Evolutionary conservation across 2,888 invertebrate species (phyloP), one percentile per base, ranked within the genome.

Genomic region (Heterodera filipjevi): DNA sequence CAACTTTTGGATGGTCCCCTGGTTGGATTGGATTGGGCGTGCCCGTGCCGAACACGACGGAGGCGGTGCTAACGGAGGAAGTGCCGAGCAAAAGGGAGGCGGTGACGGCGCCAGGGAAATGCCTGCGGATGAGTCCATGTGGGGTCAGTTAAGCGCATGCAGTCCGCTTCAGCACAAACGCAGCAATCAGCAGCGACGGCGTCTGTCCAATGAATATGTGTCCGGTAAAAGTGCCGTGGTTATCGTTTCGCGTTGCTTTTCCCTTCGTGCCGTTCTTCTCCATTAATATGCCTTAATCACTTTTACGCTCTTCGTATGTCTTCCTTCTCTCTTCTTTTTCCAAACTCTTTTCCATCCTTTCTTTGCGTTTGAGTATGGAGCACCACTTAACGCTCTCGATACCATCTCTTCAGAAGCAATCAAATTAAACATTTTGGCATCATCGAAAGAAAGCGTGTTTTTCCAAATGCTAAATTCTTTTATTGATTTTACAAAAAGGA

Each of bases 1-100:
- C 77, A 87, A 87, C 82, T 81, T 86, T 70, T 85, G 87, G 87
- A 84, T 88, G 81, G 87, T 86, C 74, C 87, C 87, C 27, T 80
- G 87, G 75, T 84, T 85, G 73, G 83, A 87, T 68, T 87, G 87
- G 87, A 84, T 84, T 73, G 86, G 64, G 33, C 79, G 84, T 72
- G 80, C 86, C 82, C 77, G 82, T 32, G 71, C 77, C 80, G 73
- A 81, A 84, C 82, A 83, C 53, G 81, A 81, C 27, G 82, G 64
- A 81, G 76, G 82, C 81, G 84, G 79, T 81, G 71, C 79, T 80
- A 76, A 66, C 82, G 78, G 77, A n/a, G 77, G 84, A 82, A 73
- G 74, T 46, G 78, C 74, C n/a, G n/a, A n/a, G n/a, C n/a, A n/a
- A n/a, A n/a, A 39, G 49, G 53, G 12, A 70, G 82, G 30, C 82